Evolutionary conservation across 2,113 vertebrate genomes (phyloP), one percentile per base, ranked within the genome.

Genomic region (Patagioenas fasciata): DNA sequence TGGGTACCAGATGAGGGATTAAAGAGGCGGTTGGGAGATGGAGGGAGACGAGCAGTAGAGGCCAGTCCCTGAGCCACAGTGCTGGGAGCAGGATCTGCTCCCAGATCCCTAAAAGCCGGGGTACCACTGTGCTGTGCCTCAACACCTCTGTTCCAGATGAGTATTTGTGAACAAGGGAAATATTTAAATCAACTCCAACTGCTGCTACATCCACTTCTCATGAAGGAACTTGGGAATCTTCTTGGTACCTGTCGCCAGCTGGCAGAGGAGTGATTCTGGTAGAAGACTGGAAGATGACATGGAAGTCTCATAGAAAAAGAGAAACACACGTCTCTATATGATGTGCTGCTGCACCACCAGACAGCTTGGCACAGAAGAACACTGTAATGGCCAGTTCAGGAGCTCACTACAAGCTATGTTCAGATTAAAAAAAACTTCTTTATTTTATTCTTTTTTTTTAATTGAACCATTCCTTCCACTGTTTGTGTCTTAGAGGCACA

Each of bases 81-180:
- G 32, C 69, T 29, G 16, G 28, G 10, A 23, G 28, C 42, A 48
- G 34, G 50, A 66, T n/a, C n/a, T 31, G 47, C 67, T 61, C 24
- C 0, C 0, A 89, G 64, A 80, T 2, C 8, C 42, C 14, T 2
- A 0, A 51, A 77, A 78, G 58, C 4, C 62, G 67, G 10, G 32
- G 24, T 15, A 57, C 0, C 0, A 65, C 53, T 67, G 29, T 0
- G 0, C 32, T 0, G 0, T 1, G 2, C 28, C 53, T 36, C 28
- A 84, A 91, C 83, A 61, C 38, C 42, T 64, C 69, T 28, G 25
- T 48, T n/a, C 29, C 42, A 51, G 26, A 26, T 0, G 0, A 1
- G 21, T 20, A 47, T 25, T 44, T 72, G 5, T 28, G n/a, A 84
- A 32, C 40, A 51, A 92, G 20, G 4, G 36, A 72, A 77, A 53